Evolutionary conservation across 1,140 invertebrate genomes (phyloP).

Genomic region (Yoshiicerus persimilis): DNA sequence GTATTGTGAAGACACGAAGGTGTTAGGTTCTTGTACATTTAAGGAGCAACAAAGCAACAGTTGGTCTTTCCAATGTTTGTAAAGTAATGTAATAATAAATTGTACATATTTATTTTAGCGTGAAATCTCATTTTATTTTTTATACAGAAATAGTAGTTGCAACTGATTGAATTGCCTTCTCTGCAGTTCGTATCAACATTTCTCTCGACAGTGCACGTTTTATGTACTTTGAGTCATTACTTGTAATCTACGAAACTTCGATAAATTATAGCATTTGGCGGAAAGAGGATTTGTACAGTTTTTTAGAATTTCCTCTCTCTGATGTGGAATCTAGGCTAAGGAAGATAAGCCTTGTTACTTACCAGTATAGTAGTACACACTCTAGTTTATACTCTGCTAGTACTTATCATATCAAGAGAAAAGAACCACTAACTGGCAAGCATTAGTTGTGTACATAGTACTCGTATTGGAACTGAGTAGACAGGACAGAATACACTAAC

Average conservation of each 20-base stretch:
- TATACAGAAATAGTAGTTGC: background rate
- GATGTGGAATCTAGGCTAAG: constrained; percentile 16
- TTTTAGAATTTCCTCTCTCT: background rate
- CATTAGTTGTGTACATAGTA: background rate
- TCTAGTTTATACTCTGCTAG: background rate
- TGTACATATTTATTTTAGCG: background rate
- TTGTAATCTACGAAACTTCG: background rate
- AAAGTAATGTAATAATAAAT: background rate
- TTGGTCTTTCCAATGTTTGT: background rate
- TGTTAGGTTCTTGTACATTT: no score
- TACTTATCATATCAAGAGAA: background rate
- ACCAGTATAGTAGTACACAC: background rate
- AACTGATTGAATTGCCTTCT: background rate
- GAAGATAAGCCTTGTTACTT: background rate
- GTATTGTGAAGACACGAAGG: no score
- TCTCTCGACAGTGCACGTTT: background rate
- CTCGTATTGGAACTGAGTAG: background rate
- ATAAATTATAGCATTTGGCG: constrained; percentile 14
- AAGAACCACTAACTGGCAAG: background rate
- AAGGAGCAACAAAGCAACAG: background rate
- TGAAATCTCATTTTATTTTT: background rate
- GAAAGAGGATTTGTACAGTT: constrained; percentile 22
- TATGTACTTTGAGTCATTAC: background rate
- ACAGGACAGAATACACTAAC: background rate
- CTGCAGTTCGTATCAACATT: background rate